Evolutionary conservation across 2,797 vertebrate genomes (phyloP).

Genomic region (Ctenopoma kingsleyae): DNA sequence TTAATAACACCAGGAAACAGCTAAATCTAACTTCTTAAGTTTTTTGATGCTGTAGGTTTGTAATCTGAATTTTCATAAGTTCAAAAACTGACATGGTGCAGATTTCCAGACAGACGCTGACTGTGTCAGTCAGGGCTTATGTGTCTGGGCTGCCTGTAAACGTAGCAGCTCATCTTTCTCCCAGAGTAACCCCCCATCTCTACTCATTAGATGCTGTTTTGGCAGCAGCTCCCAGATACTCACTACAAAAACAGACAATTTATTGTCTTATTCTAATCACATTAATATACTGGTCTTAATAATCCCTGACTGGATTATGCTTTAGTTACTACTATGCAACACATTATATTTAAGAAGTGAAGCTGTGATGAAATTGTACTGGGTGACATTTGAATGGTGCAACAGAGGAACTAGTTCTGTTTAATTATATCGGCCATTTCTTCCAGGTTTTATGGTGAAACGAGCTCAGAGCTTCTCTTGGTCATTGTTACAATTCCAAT

Average conservation of each 20-base stretch:
- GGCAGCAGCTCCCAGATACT: conserved; percentile 14
- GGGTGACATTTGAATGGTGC: conserved; percentile 35
- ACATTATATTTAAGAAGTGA: not conserved
- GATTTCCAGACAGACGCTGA: not conserved
- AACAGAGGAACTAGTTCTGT: not conserved
- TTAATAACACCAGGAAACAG: not conserved
- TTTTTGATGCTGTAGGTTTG: not conserved
- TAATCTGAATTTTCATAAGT: not conserved
- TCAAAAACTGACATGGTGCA: not conserved
- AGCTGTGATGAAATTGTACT: not conserved
- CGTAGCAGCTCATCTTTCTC: conserved; percentile 26
- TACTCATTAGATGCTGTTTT: conserved; percentile 19
- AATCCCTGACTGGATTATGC: not conserved
- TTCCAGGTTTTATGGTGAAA: not conserved
- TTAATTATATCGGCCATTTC: conserved; percentile 28
- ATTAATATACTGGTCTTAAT: not conserved
- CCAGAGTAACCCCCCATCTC: conserved; percentile 4
- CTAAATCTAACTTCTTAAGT: too few species aligned
- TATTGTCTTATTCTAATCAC: not conserved
- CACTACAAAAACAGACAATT: conserved; percentile 1
- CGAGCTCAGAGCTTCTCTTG: not conserved
- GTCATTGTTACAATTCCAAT: conserved; percentile 4
- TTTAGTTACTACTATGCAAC: not conserved
- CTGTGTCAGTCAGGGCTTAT: not conserved
- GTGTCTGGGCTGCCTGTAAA: not conserved